phyloP scores from a whole-genome alignment of 2,797 vertebrate species.

The Melanogrammus aeglefinus region DNA sequence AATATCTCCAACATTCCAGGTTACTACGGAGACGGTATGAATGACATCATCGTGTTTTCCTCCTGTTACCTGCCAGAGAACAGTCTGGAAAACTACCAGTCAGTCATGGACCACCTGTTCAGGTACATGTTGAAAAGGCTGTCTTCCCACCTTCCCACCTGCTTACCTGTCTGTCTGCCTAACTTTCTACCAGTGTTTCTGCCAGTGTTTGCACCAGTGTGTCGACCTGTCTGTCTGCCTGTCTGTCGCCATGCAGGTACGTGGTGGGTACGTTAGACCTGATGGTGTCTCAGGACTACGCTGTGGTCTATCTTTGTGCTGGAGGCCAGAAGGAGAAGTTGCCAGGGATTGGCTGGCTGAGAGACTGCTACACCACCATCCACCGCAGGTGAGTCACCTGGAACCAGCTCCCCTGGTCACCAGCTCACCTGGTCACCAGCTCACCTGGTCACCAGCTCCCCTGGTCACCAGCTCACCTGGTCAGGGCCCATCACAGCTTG shows the following conservation, averaged over 20 bases:
- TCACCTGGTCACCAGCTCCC: background rate
- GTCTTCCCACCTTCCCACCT: no score
- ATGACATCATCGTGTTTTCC: slow-evolving; percentile 80
- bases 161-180: no score
- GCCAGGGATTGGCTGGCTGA: slow-evolving; percentile 79
- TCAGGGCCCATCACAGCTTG: background rate
- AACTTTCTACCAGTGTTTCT: no score
- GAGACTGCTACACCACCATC: slow-evolving; percentile 77
- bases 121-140: slow-evolving; percentile 57
- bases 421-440: background rate
- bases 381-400: slow-evolving; percentile 61
- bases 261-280: slow-evolving; percentile 80
- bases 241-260: slow-evolving; percentile 63
- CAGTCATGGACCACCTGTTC: slow-evolving; percentile 84
- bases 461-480: background rate
- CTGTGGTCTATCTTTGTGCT: slow-evolving; percentile 78
- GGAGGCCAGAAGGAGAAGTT: slow-evolving; percentile 72
- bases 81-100: slow-evolving; percentile 69
- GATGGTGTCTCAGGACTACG: slow-evolving; percentile 77
- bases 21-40: slow-evolving; percentile 76
- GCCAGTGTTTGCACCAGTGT: no score
- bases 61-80: slow-evolving; percentile 79
- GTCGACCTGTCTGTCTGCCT: no score
- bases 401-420: background rate
- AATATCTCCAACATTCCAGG: slow-evolving; percentile 59